Base-by-base conservation (phyloP, 2,888 invertebrate species). In the Metalampra italica region DNA sequence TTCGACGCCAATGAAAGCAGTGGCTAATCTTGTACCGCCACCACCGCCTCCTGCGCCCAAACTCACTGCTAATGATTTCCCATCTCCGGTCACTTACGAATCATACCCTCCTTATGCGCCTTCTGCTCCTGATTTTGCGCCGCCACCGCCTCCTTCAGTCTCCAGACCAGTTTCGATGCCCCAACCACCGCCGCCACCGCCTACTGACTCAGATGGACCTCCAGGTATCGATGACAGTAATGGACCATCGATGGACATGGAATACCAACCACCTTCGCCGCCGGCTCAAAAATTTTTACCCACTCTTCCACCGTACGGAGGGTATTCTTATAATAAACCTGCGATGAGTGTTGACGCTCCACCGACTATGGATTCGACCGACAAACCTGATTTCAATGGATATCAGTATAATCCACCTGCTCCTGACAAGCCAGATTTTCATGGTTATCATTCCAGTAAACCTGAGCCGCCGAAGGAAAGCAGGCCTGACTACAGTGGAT, bases 51-150 rank as follows among this genome's bases (percentile, higher is more conserved):
- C 79, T 0, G 64, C 76, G 4, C 79, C 83, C 40, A 64, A 74
- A 52, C 38, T 66, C 3, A 71, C 75, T 13, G 77, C 67, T 15
- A 70, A 74, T 42, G 78, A 81, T 56, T 84, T 86, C 49, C 84
- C 84, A 46, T 59, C 66, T 34, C 86, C 88, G 7, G 64, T 66
- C 9, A 82, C 55, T 45, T 88, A 88, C 51, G 87, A 88, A 45
- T 79, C 85, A 1, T 89, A 87, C 55, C 89, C 90, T 37, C 88
- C 90, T 0, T 87, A 82, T 50, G 69, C 79, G 32, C 71, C 79
- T 5, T 47, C 72, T 13, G 52, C 47, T 2, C 49, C 61, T 37
- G 57, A 53, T 36, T 54, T 61, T 37, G 46, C 49, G 9, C 50
- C 65, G 29, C 46, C 46, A 4, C 50, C 60, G 11, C 59, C 68